Percentiles rank a stretch among this genome's conserved stretches.
Evolutionary conservation across 1,140 invertebrate genomes (phyloP).

Genomic region (Ladona fulva): DNA sequence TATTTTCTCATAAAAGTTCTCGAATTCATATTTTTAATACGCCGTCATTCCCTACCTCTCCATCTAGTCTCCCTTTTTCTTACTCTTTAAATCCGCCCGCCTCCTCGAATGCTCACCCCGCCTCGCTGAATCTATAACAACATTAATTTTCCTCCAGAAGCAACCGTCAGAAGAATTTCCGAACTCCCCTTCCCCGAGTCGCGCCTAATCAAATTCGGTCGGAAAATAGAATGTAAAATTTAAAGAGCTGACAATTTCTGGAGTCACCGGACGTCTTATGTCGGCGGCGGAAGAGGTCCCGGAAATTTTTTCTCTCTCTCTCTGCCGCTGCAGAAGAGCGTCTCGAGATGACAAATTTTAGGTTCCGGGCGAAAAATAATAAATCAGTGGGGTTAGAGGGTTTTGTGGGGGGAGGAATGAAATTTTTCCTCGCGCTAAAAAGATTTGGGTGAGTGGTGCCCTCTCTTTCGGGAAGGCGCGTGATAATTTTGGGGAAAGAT

Average conservation of each 20-base stretch:
- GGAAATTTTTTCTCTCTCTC: too few species aligned
- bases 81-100: neutral
- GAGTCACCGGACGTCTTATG: neutral
- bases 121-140: conserved; percentile 18
- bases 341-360: too few species aligned
- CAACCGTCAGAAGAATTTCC: conserved; percentile 19
- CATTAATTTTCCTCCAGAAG: conserved; percentile 18
- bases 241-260: conserved; percentile 19
- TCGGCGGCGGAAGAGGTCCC: too few species aligned
- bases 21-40: too few species aligned
- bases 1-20: too few species aligned
- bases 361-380: too few species aligned
- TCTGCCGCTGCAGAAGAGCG: too few species aligned
- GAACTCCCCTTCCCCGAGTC: conserved; percentile 16
- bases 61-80: neutral
- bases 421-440: neutral
- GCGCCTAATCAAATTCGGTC: conserved; percentile 18
- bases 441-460: neutral
- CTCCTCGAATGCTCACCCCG: conserved; percentile 11
- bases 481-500: too few species aligned
- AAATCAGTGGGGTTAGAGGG: neutral
- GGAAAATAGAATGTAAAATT: conserved; percentile 19
- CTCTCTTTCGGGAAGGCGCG: neutral
- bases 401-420: neutral
- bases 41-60: neutral